Evolutionary conservation across 1,140 invertebrate genomes (phyloP).

Genomic region (Lanistes nyassanus): DNA sequence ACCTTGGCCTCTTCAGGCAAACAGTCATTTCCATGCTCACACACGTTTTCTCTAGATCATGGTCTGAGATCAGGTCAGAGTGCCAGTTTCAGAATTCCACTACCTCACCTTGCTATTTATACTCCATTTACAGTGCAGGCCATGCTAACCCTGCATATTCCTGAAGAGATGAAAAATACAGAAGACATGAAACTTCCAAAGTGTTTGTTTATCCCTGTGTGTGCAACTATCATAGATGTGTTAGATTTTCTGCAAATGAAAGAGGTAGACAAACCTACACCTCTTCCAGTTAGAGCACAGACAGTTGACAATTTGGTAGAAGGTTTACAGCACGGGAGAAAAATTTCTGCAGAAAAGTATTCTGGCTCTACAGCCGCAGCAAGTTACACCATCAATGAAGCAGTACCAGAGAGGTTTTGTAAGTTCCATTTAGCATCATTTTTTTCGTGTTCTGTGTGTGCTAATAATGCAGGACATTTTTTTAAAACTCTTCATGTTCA

Average conservation of each 20-base stretch:
- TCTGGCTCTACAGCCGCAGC: no score
- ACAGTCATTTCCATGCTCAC: neutral
- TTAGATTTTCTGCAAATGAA: neutral
- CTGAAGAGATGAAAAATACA: neutral
- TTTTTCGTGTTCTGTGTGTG: no score
- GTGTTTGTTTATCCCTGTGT: neutral
- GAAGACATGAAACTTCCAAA: neutral
- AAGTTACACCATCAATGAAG: no score
- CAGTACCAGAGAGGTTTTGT: no score
- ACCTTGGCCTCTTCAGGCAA: neutral
- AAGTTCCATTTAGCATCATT: no score
- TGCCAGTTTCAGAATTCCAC: neutral
- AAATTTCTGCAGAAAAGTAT: neutral
- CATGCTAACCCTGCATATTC: neutral
- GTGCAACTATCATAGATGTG: neutral
- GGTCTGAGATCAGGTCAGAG: neutral
- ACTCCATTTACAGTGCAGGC: neutral
- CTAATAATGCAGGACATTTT: no score
- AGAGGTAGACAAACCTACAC: neutral
- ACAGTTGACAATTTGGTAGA: neutral
- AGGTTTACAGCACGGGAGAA: neutral
- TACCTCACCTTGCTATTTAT: neutral
- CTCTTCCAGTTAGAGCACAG: neutral
- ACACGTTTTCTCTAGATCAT: neutral
- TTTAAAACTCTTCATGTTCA: no score